Evolutionary conservation across 2,888 invertebrate genomes (phyloP).

Genomic region (Chymomyza fuscimana): DNA sequence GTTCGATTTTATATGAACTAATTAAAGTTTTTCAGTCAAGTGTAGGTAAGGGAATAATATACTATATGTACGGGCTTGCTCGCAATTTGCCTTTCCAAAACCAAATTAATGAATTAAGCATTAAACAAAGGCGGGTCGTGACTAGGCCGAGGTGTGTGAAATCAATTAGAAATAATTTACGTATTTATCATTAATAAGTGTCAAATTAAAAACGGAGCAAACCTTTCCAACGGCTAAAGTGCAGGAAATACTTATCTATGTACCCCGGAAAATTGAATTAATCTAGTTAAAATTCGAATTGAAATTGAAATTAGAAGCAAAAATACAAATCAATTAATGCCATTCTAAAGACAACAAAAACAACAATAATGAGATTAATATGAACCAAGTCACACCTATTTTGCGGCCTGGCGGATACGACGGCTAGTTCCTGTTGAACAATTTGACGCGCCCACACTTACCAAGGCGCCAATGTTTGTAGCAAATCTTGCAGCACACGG

Average conservation of each 20-base stretch:
- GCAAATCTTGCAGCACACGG: slow-evolving; percentile 20
- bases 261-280: background rate
- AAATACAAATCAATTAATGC: background rate
- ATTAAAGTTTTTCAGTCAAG: slow-evolving; percentile 37
- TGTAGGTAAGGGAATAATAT: slow-evolving; percentile 2
- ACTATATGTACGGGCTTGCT: slow-evolving; percentile 19
- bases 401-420: slow-evolving; percentile 2
- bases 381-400: slow-evolving; percentile 8
- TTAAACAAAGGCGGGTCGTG: background rate
- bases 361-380: background rate
- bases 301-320: background rate
- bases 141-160: background rate
- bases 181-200: background rate
- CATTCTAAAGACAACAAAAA: background rate
- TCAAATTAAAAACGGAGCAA: background rate
- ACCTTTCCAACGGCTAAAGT: background rate
- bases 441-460: slow-evolving; percentile 43
- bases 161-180: background rate
- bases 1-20: slow-evolving; percentile 24
- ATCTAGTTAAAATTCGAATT: background rate
- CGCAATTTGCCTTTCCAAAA: slow-evolving; percentile 5
- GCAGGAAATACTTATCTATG: background rate
- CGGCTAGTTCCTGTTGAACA: slow-evolving; percentile 27
- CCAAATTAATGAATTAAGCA: slow-evolving; percentile 31
- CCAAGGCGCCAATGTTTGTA: slow-evolving; percentile 22